Evolutionary conservation across 2,113 vertebrate species (phyloP).

Genomic region (Synchiropus splendidus): DNA sequence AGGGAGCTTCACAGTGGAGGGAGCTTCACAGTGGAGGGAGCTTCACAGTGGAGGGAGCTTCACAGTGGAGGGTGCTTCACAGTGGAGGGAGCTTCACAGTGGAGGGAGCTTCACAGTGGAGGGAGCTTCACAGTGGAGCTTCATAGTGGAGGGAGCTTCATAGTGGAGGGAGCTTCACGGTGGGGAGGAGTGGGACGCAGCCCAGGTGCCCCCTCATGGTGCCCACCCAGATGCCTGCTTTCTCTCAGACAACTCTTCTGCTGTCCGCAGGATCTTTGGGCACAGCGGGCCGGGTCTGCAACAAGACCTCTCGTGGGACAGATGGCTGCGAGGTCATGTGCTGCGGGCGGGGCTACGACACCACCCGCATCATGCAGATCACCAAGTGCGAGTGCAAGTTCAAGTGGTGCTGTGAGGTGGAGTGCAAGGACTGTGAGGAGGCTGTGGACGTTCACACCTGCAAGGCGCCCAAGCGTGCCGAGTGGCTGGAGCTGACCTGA

Average conservation of each 20-base stretch:
- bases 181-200: no score
- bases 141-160: no score
- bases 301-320: conserved; percentile 81
- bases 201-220: no score
- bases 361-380: conserved; percentile 79
- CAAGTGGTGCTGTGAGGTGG: conserved; percentile 92
- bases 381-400: conserved; percentile 95
- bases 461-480: conserved; percentile 89
- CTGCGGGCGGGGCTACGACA: conserved; percentile 95
- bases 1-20: no score
- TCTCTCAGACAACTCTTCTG: conserved; percentile 6
- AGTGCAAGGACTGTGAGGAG: conserved; percentile 93
- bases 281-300: conserved; percentile 88
- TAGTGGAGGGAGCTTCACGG: no score
- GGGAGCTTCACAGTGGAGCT: no score
- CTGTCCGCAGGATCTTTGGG: conserved; percentile 81
- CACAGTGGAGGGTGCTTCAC: no score
- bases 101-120: no score
- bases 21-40: no score
- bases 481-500: conserved; percentile 89
- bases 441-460: conserved; percentile 92
- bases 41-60: no score
- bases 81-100: no score
- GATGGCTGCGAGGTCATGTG: conserved; percentile 99
- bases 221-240: no score